Conservation (phyloP, 2,113 vertebrate genomes). For the Clinocottus analis region DNA sequence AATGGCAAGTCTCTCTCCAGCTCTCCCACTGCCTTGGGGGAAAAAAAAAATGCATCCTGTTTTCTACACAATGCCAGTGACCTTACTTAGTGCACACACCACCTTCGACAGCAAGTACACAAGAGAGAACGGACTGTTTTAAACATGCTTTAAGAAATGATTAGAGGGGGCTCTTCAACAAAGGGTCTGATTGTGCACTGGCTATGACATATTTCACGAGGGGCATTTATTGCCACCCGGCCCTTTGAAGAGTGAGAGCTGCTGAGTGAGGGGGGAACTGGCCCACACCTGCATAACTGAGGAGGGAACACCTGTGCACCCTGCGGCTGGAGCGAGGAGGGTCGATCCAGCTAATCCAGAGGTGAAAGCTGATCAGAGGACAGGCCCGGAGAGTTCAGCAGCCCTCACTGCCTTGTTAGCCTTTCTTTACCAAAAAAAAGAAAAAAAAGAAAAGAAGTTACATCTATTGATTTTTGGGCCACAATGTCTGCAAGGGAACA, state of each 20-base stretch:
- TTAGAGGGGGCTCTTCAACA: slow-evolving; percentile 57
- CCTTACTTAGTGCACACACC: slow-evolving; percentile 29
- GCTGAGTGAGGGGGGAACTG: slow-evolving; percentile 65
- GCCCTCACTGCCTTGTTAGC: slow-evolving; percentile 62
- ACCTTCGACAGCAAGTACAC: slow-evolving; percentile 59
- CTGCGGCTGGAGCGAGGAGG: slow-evolving; percentile 74
- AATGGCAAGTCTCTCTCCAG: slow-evolving; percentile 54
- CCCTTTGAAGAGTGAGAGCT: slow-evolving; percentile 76
- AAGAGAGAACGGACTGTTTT: slow-evolving; percentile 16
- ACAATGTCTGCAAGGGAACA: slow-evolving; percentile 43
- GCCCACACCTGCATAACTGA: slow-evolving; percentile 82
- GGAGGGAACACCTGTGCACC: slow-evolving; percentile 84
- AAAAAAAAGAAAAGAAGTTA: slow-evolving; percentile 19
- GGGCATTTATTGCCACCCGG: slow-evolving; percentile 73
- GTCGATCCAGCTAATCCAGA: slow-evolving; percentile 66
- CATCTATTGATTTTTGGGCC: slow-evolving; percentile 70
- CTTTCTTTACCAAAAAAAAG: slow-evolving; percentile 40
- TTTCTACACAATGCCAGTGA: slow-evolving; percentile 46
- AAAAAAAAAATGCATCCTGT: slow-evolving; percentile 22
- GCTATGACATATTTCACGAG: slow-evolving; percentile 73
- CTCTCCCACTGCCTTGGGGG: slow-evolving; percentile 18
- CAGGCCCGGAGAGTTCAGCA: slow-evolving; percentile 63
- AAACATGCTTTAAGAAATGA: slow-evolving; percentile 55
- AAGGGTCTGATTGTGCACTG: slow-evolving; percentile 71
- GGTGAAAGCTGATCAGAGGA: slow-evolving; percentile 79